phyloP scores from a whole-genome alignment of 2,113 vertebrate species.

The human (Homo sapiens) region DNA sequence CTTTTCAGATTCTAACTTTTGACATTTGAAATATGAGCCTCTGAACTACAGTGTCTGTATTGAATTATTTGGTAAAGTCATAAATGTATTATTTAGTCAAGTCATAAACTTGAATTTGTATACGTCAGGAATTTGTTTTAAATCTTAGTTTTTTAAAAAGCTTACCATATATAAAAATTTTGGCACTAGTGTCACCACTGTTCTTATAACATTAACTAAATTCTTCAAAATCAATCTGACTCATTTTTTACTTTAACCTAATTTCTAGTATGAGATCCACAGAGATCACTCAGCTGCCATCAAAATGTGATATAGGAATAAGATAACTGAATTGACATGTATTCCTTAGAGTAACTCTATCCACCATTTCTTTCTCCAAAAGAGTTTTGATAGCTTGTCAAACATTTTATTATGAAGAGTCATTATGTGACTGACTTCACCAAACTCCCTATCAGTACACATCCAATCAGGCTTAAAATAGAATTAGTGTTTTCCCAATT shows the following conservation, averaged over 20 bases:
- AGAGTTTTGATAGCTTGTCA: constrained; percentile 82
- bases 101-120: background rate
- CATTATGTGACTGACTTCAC: constrained; percentile 81
- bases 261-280: constrained; percentile 42
- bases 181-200: background rate
- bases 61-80: background rate
- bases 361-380: constrained; percentile 68
- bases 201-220: constrained; percentile 20
- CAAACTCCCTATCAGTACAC: constrained; percentile 74
- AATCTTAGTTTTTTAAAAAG: background rate
- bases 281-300: constrained; percentile 46
- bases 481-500: constrained; percentile 69
- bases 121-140: constrained; percentile 33
- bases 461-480: constrained; percentile 77
- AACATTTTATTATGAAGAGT: constrained; percentile 76
- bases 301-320: constrained; percentile 54
- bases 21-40: background rate
- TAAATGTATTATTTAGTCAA: background rate
- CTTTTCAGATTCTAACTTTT: background rate
- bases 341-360: constrained; percentile 67
- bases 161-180: background rate
- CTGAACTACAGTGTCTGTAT: background rate
- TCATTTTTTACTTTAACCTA: constrained; percentile 39
- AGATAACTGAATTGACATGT: constrained; percentile 74
- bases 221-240: constrained; percentile 31